These are phyloP conservation scores for Baccha elongata DNA, from an alignment of 2,888 invertebrate species.

Conservation along the genomic window DNA sequence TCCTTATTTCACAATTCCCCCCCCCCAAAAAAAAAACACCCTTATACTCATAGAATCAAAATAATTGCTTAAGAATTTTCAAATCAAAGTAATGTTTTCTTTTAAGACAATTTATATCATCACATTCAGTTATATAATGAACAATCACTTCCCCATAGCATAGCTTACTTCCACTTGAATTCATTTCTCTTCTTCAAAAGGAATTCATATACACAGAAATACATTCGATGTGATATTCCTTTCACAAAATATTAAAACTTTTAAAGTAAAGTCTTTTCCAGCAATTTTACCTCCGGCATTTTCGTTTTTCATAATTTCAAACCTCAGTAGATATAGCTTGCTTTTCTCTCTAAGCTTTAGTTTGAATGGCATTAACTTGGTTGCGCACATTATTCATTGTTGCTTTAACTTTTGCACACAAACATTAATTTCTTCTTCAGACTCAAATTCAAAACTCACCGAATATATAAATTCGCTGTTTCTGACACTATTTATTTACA, in stretches of 20 bases:
- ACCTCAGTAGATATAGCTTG: background rate
- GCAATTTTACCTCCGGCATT: constrained; percentile 17
- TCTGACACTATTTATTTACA: constrained; percentile 54
- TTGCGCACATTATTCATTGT: constrained; percentile 49
- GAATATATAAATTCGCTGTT: constrained; percentile 54
- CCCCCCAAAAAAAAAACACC: too few species aligned
- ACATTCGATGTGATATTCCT: too few species aligned
- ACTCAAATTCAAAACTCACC: constrained; percentile 40
- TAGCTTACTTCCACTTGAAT: constrained; percentile 20
- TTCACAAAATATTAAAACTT: constrained; percentile 15
- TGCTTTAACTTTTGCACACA: constrained; percentile 28
- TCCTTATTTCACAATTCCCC: too few species aligned
- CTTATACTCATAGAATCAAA: background rate
- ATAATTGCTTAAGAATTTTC: background rate
- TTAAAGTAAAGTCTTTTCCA: constrained; percentile 18
- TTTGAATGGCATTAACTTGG: constrained; percentile 22
- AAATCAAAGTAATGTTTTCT: background rate
- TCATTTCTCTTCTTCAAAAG: background rate
- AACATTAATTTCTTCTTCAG: constrained; percentile 50
- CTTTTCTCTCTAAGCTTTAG: background rate
- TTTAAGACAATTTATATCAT: constrained; percentile 16
- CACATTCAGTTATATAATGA: constrained; percentile 5
- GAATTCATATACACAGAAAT: too few species aligned
- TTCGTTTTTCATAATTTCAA: constrained; percentile 9
- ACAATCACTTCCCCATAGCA: background rate